A percentile compares a stretch with the other conserved stretches of the same genome.
Conservation (phyloP, 2,113 vertebrate genomes). For the Glaucidium brasilianum region DNA sequence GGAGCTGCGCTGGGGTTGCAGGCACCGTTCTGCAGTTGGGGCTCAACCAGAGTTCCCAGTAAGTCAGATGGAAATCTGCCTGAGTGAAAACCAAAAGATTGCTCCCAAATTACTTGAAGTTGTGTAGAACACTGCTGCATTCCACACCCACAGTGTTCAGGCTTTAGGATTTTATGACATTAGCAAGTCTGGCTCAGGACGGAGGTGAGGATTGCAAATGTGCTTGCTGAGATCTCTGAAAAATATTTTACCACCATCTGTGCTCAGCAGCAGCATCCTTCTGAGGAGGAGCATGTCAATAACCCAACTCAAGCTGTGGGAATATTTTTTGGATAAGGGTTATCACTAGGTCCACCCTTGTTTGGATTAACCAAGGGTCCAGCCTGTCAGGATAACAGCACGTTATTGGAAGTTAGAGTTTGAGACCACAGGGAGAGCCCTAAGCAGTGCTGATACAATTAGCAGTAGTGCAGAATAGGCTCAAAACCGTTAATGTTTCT, state of each 20-base stretch:
- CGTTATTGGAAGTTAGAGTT: background rate
- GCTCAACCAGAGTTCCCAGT: background rate
- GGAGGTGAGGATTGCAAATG: background rate
- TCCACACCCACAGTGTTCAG: background rate
- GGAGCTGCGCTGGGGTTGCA: accelerated
- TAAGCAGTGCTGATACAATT: background rate
- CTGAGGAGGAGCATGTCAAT: background rate
- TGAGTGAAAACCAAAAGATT: background rate
- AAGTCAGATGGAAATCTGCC: background rate
- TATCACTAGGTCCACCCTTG: background rate
- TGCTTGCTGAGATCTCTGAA: background rate
- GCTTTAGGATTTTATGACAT: background rate
- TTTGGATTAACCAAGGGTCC: background rate
- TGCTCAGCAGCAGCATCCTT: background rate
- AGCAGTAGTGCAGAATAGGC: background rate
- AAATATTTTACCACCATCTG: background rate
- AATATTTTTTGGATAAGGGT: background rate
- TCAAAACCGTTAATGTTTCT: background rate
- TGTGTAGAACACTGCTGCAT: background rate
- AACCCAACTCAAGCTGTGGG: background rate
- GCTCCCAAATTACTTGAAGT: background rate
- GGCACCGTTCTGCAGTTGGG: background rate
- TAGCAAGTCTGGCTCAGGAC: background rate
- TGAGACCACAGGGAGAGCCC: background rate
- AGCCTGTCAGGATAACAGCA: background rate